Base-by-base conservation (phyloP, 2,113 vertebrate genomes). In the Gymnocephalus cernua region DNA sequence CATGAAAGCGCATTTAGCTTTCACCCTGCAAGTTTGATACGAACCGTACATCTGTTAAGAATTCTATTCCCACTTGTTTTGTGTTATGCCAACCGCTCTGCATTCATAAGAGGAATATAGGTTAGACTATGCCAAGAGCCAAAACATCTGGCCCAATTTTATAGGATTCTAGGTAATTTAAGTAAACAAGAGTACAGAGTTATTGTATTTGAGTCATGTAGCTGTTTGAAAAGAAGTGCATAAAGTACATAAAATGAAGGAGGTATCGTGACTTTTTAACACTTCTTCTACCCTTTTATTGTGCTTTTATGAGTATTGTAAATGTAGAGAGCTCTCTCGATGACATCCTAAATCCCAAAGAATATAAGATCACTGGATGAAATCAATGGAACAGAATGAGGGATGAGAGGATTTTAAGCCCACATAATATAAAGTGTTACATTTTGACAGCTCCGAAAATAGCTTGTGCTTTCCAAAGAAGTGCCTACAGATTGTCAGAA, bases 391-490 rank as follows among this genome's bases (percentile, higher is more conserved):
- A 72, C 74, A 66, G 76, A 88, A 75, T 86, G 77, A 91, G 50
- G 77, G 79, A 86, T 74, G 83, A 89, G 79, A 71, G 74, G 80
- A 72, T 69, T 84, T 90, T 75, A 87, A 85, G 72, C 74, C 58
- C 68, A 71, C 74, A 69, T 75, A 76, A 90, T 79, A 89, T 84
- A 62, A 84, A 88, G 80, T 74, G 66, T 79, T 83, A 74, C 87
- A 80, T 76, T 79, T 38, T 91, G 87, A 93, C 90, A 87, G 83
- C 86, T 78, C 72, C 1, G 15, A 29, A 83, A 91, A 91, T 77
- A 86, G 78, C 68, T 81, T 32, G 73, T 44, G 64, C 75, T 83
- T 85, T 86, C 80, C 74, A 80, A 72, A 54, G 80, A 86, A 86
- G 72, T 86, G 83, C 63, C 77, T 84, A 58, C 81, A 68, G 61